phyloP scores from a whole-genome alignment of 1,140 invertebrate genomes.

The Drosophila nigrodunni region DNA sequence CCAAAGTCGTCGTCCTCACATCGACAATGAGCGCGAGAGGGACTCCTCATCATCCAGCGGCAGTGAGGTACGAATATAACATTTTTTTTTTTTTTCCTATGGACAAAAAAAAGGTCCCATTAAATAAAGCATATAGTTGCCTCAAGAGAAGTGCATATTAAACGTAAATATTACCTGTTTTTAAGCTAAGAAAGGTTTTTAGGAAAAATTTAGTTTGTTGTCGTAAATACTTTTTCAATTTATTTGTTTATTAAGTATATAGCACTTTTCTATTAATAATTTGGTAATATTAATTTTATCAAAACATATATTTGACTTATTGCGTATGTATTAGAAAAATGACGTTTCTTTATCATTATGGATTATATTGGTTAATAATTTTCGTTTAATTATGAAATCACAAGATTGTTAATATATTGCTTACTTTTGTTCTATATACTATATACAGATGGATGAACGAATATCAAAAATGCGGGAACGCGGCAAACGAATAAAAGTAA shows the following conservation, averaged over 20 bases:
- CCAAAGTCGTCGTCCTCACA: slow-evolving; percentile 69
- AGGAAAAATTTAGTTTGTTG: too few species aligned
- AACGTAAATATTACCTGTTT: too few species aligned
- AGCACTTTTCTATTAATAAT: too few species aligned
- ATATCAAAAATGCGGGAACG: slow-evolving; percentile 19
- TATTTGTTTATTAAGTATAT: too few species aligned
- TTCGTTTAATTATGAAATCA: neutral
- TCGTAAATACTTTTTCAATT: too few species aligned
- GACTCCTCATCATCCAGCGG: slow-evolving; percentile 74
- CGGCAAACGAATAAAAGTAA: slow-evolving; percentile 19
- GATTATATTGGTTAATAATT: neutral
- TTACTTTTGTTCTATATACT: slow-evolving; percentile 20
- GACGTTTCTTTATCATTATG: neutral
- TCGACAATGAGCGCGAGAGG: slow-evolving; percentile 59
- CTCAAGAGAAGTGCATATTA: too few species aligned
- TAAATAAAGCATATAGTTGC: too few species aligned
- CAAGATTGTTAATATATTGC: slow-evolving; percentile 2
- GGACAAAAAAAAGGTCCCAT: too few species aligned
- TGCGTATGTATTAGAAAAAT: too few species aligned
- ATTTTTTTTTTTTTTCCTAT: neutral
- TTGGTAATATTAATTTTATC: too few species aligned
- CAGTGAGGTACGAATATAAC: slow-evolving; percentile 78
- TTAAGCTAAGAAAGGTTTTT: too few species aligned
- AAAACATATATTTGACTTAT: too few species aligned
- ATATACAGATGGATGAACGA: slow-evolving; percentile 41